phyloP scores from a whole-genome alignment of 1,140 invertebrate genomes.

The Branchinecta lynchi region DNA sequence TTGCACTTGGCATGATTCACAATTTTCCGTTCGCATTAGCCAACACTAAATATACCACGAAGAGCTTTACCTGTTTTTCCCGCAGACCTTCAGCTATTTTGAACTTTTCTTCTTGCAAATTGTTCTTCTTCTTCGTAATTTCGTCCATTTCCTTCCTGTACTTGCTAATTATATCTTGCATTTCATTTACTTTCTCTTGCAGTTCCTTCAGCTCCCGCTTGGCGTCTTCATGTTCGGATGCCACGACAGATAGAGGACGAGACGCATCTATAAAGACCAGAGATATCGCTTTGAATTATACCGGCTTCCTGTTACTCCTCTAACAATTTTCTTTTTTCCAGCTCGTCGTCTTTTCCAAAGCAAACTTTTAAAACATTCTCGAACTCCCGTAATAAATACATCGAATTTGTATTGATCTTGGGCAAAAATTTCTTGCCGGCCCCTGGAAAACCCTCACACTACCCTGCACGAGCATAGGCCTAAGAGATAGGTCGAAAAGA shows the following conservation, averaged over 20 bases:
- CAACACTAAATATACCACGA: background rate
- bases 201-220: background rate
- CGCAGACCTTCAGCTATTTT: conserved; percentile 27
- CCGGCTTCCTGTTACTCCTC: no score
- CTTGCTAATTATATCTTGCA: background rate
- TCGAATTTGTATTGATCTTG: no score
- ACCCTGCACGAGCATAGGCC: no score
- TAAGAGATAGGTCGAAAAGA: no score
- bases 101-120: conserved; percentile 38
- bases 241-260: background rate
- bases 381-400: no score
- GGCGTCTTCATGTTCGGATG: background rate
- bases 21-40: background rate
- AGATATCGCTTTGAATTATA: no score
- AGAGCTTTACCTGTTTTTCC: background rate
- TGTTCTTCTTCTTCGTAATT: conserved; percentile 37
- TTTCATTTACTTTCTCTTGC: background rate
- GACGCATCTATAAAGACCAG: background rate
- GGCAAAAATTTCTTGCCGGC: no score
- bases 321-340: no score
- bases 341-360: no score
- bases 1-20: background rate
- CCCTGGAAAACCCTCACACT: no score
- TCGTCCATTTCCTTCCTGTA: conserved; percentile 32
- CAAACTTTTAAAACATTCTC: no score